Base-by-base conservation (phyloP, 1,140 invertebrate genomes). In the Drosophila persimilis region DNA sequence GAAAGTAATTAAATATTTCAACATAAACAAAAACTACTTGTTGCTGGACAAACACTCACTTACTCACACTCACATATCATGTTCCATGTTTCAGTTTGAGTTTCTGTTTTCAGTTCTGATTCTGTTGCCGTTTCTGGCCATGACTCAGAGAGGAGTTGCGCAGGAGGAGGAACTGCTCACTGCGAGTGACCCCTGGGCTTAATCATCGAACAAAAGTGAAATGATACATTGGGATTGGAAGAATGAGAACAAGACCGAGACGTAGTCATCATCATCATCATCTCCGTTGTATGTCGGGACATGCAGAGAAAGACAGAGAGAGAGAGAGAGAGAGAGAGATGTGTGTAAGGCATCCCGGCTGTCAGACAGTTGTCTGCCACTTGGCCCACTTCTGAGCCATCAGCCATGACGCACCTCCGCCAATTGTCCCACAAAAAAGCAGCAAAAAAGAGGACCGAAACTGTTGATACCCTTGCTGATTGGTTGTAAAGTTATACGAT, bases 1-100 rank as follows among this genome's bases (percentile, higher is more conserved):
- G 56, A 85, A 77, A 85, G 80, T 85, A 85, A 85, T 86, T 86
- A 85, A 86, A 85, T 86, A 85, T 86, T 77, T 86, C 51, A 61
- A 52, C 51, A 64, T 73, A 51, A 84, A 85, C 85, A 69, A 80
- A 66, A 80, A 81, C 81, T 85, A 85, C 80, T 77, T 85, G 81
- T 80, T 85, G 77, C 75, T 53, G 52, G 77, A 67, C 71, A 56
- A 71, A 70, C 20, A 57, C 17, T 31, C 20, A 24, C 13, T 58
- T 41, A 60, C 20, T 69, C 24, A 58, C 35, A 57, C n/a, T 69
- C 24, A 58, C 48, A 44, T 84, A 76, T 80, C 73, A 73, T 80
- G 57, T 85, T 86, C 52, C 77, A 48, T 64, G 67, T 61, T 77
- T 72, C 46, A 22, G 57, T 66, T 66, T 51, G 44, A 41, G 65